Evolutionary conservation across 2,888 invertebrate species (phyloP), one percentile per base, ranked within the genome.

Genomic region (Patella depressa): DNA sequence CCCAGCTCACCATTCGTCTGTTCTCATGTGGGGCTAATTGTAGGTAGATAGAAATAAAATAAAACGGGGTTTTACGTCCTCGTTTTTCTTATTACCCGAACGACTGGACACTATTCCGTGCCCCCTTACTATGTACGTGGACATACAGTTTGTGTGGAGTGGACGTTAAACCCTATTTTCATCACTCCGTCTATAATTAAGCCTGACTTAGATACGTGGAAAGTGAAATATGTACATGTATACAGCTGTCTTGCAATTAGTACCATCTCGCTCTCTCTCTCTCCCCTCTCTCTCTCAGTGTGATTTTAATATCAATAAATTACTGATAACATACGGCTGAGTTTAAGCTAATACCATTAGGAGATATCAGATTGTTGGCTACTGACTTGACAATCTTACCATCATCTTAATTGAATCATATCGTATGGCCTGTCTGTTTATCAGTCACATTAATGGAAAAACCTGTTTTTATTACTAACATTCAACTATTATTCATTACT

Each of bases 241-340:
- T 19, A 19, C 19, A 73, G 55, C 24, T 12, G 73, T 74, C 57
- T 72, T 15, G 59, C 45, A 15, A 17, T 72, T 29, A n/a, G 70
- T 17, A 70, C 45, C 70, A 45, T 55, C 45, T 54, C 57, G 70
- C 19, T 70, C 71, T 71, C 74, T 77, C 34, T 70, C 74, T 77
- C 71, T 70, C 74, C 45, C 71, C 71, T 55, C 73, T 70, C 53
- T 55, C 34, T 14, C 24, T 69, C 3, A 15, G 69, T n/a, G 45
- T 69, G 14, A n/a, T 19, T 75, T 14, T 15, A 5, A 45, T 65
- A 59, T 15, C 14, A 29, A 17, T 34, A 29, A 5, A 2, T 69
- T 69, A n/a, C 1, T 12, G n/a, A 29, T n/a, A n/a, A 34, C 17
- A 69, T 69, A 17, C 29, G 14, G 55, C 53, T 75, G 57, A n/a